Conservation (phyloP, 2,888 invertebrate species). For the Erebia ligea region DNA sequence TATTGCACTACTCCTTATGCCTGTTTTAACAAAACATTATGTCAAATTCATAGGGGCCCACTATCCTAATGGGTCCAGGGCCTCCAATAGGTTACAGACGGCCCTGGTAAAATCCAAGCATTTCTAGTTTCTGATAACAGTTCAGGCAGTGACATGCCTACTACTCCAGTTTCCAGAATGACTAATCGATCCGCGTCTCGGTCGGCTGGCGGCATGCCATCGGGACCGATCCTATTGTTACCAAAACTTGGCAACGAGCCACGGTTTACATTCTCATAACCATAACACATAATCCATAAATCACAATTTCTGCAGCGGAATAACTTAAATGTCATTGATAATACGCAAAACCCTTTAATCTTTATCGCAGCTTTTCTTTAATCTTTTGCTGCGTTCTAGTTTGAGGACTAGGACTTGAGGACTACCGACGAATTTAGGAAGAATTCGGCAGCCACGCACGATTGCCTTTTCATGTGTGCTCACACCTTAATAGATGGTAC, state of each 20-base stretch:
- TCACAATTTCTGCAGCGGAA: background rate
- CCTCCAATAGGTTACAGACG: too few species aligned
- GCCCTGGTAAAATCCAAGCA: too few species aligned
- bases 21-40: too few species aligned
- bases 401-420: too few species aligned
- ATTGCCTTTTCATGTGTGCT: too few species aligned
- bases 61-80: too few species aligned
- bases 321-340: background rate
- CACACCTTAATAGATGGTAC: constrained; percentile 19
- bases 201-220: constrained; percentile 33
- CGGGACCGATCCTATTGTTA: constrained; percentile 33
- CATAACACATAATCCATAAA: constrained; percentile 2
- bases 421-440: too few species aligned
- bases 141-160: constrained; percentile 4
- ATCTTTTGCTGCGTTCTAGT: too few species aligned
- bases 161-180: constrained; percentile 37
- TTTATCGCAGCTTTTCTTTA: too few species aligned
- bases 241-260: constrained; percentile 33
- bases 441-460: too few species aligned
- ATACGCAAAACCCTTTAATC: background rate
- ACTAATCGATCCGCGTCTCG: constrained; percentile 39
- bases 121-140: constrained; percentile 4
- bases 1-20: too few species aligned
- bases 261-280: constrained; percentile 17
- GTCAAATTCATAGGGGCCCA: too few species aligned